Base-by-base conservation (phyloP, 2,888 invertebrate genomes). In the Sesamia inferens region DNA sequence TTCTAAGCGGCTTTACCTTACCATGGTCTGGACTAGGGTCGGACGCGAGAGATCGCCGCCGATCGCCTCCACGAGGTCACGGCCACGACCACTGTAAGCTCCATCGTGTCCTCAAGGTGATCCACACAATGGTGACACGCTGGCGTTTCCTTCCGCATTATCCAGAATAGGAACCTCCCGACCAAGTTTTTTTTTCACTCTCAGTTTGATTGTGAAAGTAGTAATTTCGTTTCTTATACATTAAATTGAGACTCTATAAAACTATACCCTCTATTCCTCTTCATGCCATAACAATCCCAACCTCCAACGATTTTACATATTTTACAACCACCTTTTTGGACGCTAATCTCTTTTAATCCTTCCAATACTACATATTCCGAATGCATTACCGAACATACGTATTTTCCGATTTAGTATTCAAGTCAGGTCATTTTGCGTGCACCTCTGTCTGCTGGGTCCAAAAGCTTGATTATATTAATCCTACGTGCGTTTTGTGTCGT, bases 401-500 rank as follows among this genome's bases (percentile, higher is more conserved):
- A 88, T 88, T 88, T 88, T 85, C 85, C 83, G 83, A 88, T 93
- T 95, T 94, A 91, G 94, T 94, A 95, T 95, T 94, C 95, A 87
- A 85, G 83, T 83, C 92, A 88, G 88, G 92, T 87, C 81, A 85
- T 88, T 87, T 89, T 89, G 91, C 90, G 91, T 92, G 89, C 90
- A 90, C 87, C 88, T 89, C 89, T 90, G 92, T 92, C 93, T 91
- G 92, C 76, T 86, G 86, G 88, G 85, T 84, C 89, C 87, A 88
- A 88, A 91, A 85, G 83, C 82, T 88, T 90, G 91, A 92, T 93
- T 92, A 92, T 93, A 94, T 94, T 93, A 94, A 94, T 93, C 92
- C 92, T 88, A 92, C 93, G 93, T 93, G 93, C 91, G 91, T 93
- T 93, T 92, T 91, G 91, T 92, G 86, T 87, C 87, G 88, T 86